phyloP scores from a whole-genome alignment of 1,140 invertebrate genomes.

The Brevipalpus yothersi region DNA sequence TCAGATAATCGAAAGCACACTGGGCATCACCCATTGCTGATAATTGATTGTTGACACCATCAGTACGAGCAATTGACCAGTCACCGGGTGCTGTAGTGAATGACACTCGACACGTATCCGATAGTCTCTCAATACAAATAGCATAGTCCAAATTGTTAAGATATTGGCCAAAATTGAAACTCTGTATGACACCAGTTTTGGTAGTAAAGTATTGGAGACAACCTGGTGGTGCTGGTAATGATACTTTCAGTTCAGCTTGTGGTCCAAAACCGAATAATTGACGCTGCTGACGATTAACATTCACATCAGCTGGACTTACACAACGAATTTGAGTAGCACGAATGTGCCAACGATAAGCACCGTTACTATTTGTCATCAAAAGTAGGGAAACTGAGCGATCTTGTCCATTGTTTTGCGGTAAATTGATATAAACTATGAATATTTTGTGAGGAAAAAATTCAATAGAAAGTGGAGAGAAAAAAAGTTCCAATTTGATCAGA shows the following conservation, averaged over 20 bases:
- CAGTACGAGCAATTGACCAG: constrained; percentile 1
- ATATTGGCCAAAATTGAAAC: constrained; percentile 31
- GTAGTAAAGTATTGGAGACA: constrained; percentile 37
- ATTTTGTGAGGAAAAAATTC: neutral
- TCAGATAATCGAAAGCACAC: constrained; percentile 7
- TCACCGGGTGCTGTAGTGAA: constrained; percentile 2
- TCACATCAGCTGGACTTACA: neutral
- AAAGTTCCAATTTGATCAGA: neutral
- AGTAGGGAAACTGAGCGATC: constrained; percentile 6
- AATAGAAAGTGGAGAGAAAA: neutral
- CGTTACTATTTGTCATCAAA: constrained; percentile 8
- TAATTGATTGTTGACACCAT: neutral
- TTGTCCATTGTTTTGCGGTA: neutral
- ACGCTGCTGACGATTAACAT: neutral
- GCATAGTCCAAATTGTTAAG: constrained; percentile 14
- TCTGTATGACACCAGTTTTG: constrained; percentile 26
- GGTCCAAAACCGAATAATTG: neutral
- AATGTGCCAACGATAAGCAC: constrained; percentile 9
- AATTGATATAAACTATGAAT: constrained; percentile 5
- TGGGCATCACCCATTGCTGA: constrained; percentile 5
- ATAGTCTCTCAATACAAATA: constrained; percentile 13
- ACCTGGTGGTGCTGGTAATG: constrained; percentile 28
- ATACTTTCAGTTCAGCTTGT: constrained; percentile 1
- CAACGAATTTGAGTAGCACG: constrained; percentile 11
- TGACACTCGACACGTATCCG: constrained; percentile 12